Percentiles rank a stretch among this genome's conserved stretches.
Conservation (phyloP, 2,888 invertebrate species). For the Smittia sp. region DNA sequence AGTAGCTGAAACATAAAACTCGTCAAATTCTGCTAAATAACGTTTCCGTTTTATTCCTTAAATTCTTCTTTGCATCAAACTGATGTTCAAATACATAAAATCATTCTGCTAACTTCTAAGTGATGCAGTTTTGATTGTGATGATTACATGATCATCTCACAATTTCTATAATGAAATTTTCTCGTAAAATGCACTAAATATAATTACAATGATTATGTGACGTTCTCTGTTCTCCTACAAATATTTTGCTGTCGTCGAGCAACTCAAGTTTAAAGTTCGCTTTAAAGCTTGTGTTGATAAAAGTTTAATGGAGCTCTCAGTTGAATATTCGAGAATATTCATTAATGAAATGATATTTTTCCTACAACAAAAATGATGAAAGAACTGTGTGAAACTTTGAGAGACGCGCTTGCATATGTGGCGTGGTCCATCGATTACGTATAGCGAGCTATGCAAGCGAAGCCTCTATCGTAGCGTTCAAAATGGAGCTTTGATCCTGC, state of each 20-base stretch:
- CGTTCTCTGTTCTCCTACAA: neutral
- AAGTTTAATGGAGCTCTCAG: no score
- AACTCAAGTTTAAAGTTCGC: no score
- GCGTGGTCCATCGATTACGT: no score
- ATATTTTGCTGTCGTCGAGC: neutral
- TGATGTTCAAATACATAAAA: conserved; percentile 1
- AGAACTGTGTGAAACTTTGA: no score
- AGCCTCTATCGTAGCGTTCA: no score
- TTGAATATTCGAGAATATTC: no score
- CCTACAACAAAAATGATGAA: neutral
- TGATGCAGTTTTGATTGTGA: neutral
- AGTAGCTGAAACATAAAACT: no score
- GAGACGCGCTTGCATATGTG: no score
- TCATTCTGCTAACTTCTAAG: neutral
- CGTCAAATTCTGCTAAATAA: no score
- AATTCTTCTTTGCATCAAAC: conserved; percentile 1
- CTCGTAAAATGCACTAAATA: neutral
- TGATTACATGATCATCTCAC: neutral
- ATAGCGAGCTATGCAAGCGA: no score
- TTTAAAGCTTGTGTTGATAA: no score
- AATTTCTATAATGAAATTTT: neutral
- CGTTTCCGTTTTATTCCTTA: neutral
- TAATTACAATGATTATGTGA: neutral
- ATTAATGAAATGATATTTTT: neutral
- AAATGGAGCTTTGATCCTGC: no score